phyloP scores from a whole-genome alignment of 1,140 invertebrate species.

The Sweltsa coloradensis region DNA sequence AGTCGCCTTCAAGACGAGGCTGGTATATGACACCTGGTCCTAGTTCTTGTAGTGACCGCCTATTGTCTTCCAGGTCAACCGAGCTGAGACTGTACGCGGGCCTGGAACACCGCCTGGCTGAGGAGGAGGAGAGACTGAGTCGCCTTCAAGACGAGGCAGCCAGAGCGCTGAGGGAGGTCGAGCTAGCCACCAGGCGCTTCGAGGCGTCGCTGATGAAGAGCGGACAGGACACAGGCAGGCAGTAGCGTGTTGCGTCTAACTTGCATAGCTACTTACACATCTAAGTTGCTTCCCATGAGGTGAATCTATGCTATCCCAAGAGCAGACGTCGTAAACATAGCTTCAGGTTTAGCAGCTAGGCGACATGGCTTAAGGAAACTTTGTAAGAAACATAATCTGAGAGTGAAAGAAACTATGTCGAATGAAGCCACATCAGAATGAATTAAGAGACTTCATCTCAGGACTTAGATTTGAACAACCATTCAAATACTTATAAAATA shows the following conservation, averaged over 20 bases:
- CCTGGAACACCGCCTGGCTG: constrained; percentile 1
- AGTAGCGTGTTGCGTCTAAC: background rate
- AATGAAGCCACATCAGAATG: no score
- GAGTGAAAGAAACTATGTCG: no score
- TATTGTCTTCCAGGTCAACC: constrained; percentile 6
- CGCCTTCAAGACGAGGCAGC: constrained; percentile 7
- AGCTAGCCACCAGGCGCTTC: constrained; percentile 6
- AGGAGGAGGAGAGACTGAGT: constrained; percentile 1
- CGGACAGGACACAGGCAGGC: constrained; percentile 7
- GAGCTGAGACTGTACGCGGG: background rate
- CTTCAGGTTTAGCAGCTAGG: background rate
- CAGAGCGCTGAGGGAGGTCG: background rate
- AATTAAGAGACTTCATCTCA: no score
- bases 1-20: no score
- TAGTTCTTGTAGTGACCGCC: background rate
- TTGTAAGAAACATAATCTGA: no score
- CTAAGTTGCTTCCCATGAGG: background rate
- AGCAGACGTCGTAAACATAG: background rate
- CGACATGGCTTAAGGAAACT: background rate
- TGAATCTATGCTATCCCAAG: background rate
- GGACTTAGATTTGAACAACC: no score
- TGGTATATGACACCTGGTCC: no score
- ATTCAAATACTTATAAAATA: no score
- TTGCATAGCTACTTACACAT: background rate
- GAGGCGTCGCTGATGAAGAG: background rate